A percentile compares a stretch with the other conserved stretches of the same genome.
Conservation (phyloP, 2,888 invertebrate genomes). For the Ochropleura plecta region DNA sequence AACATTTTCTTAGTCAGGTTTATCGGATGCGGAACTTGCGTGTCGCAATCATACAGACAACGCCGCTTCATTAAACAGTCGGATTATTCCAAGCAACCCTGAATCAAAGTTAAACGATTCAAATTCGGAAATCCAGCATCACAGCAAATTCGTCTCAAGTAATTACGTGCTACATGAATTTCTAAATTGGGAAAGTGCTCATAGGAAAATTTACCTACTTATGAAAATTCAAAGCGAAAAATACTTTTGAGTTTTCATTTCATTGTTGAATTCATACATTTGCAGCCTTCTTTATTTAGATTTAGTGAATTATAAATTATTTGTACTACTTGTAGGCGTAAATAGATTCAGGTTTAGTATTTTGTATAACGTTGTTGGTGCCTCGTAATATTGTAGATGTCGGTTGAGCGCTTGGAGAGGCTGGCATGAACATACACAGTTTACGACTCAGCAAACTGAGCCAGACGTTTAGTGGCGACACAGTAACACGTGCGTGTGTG, state of each 20-base stretch:
- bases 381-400: conserved; percentile 19
- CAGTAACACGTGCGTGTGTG: conserved; percentile 42
- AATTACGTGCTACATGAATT: conserved; percentile 53
- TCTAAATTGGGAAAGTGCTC: conserved; percentile 36
- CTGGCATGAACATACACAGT: conserved; percentile 34
- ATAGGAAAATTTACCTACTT: conserved; percentile 7
- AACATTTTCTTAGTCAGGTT: neutral
- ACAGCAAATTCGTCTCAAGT: conserved; percentile 24
- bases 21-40: neutral
- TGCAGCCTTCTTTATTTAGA: neutral
- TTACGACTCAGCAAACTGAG: conserved; percentile 36
- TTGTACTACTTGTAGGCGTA: neutral
- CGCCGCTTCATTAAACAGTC: conserved; percentile 19
- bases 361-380: conserved; percentile 1
- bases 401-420: conserved; percentile 11
- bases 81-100: conserved; percentile 12
- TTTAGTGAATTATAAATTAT: conserved; percentile 12
- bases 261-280: neutral
- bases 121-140: conserved; percentile 16
- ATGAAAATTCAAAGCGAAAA: conserved; percentile 9
- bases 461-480: conserved; percentile 24
- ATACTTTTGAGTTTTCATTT: conserved; percentile 17
- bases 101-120: conserved; percentile 29
- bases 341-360: conserved; percentile 2
- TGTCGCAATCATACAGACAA: neutral